phyloP scores from a whole-genome alignment of 2,113 vertebrate species.

The Eubucco bourcierii region DNA sequence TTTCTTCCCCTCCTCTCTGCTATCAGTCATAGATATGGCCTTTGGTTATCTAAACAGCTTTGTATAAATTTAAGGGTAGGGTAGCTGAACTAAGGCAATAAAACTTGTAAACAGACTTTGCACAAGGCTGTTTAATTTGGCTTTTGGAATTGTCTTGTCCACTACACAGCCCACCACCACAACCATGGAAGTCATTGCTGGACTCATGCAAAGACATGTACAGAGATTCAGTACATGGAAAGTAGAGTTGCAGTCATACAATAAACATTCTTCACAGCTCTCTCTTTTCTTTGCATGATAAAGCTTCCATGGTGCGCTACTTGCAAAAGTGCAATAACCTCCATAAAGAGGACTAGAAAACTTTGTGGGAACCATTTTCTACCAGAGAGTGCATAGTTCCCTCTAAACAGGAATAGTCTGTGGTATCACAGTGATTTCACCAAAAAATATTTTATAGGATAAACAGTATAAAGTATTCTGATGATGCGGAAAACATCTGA shows the following conservation, averaged over 20 bases:
- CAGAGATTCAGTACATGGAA: not conserved
- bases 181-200: not conserved
- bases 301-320: not conserved
- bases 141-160: not conserved
- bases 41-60: not conserved
- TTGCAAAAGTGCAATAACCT: not conserved
- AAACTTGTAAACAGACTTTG: not conserved
- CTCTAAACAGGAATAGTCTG: not conserved
- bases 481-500: not conserved
- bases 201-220: fast-evolving
- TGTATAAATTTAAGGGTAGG: not conserved
- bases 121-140: not conserved
- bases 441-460: not conserved
- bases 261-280: not conserved
- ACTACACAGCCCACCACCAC: not conserved
- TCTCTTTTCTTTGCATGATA: not conserved
- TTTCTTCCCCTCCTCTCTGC: fast-evolving
- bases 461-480: not conserved
- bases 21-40: not conserved
- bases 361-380: not conserved
- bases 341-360: not conserved
- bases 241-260: not conserved
- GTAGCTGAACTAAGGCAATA: not conserved
- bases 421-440: not conserved
- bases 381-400: not conserved